phyloP scores from a whole-genome alignment of 2,797 vertebrate species.

The Heliangelus exortis region DNA sequence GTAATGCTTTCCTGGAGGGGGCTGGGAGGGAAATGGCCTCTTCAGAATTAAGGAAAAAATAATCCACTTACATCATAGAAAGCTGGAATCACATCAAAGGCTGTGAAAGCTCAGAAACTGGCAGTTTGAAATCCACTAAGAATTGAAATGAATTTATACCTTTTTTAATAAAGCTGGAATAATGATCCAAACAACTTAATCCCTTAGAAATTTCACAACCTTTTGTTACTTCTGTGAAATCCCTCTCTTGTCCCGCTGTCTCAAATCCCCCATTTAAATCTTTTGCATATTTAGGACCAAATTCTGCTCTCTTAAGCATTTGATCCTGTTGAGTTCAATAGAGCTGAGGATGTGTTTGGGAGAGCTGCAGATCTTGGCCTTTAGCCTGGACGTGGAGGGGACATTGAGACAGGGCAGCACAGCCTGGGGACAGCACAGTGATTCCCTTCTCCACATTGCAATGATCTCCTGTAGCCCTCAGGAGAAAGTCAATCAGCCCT shows the following conservation, averaged over 20 bases:
- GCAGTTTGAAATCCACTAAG: constrained; percentile 63
- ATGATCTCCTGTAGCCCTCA: not conserved
- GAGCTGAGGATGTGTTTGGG: not conserved
- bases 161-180: constrained; percentile 62
- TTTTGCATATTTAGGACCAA: constrained; percentile 5
- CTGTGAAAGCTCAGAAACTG: constrained; percentile 55
- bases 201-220: constrained; percentile 57
- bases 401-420: not conserved
- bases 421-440: not conserved
- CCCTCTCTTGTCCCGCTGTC: not conserved
- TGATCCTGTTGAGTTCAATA: not conserved
- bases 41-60: constrained; percentile 51
- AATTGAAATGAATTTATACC: constrained; percentile 73
- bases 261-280: constrained; percentile 14
- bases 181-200: constrained; percentile 61
- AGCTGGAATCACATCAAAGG: constrained; percentile 75
- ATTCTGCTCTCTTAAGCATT: not conserved
- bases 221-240: constrained; percentile 55
- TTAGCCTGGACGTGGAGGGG: not conserved
- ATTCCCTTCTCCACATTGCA: not conserved
- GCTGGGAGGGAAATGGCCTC: not conserved
- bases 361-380: not conserved
- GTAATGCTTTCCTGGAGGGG: not conserved
- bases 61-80: constrained; percentile 74
- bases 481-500: not conserved